phyloP scores from a whole-genome alignment of 2,113 vertebrate genomes.

The Paratilapia polleni region DNA sequence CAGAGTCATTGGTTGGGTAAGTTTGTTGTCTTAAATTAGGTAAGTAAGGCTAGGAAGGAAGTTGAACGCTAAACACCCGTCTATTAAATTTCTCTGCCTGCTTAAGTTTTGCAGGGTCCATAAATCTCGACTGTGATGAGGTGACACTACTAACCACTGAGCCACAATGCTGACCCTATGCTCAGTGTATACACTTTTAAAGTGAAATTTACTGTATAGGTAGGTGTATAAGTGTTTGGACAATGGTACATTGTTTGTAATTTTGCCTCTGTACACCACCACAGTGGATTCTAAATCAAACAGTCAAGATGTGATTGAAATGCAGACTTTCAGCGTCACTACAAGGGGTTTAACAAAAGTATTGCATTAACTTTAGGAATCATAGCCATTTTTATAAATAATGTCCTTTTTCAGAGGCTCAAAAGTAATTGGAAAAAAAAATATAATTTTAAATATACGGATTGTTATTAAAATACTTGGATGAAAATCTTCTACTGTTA shows the following conservation, averaged over 20 bases:
- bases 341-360: not conserved
- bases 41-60: not conserved
- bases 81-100: not conserved
- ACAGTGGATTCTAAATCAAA: not conserved
- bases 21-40: not conserved
- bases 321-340: not conserved
- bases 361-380: not conserved
- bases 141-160: not conserved
- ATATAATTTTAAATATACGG: not conserved
- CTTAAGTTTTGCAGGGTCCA: not conserved
- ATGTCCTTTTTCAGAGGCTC: not conserved
- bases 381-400: not conserved
- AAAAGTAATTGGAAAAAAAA: not conserved
- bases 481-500: rapidly evolving
- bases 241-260: not conserved
- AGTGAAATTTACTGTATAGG: not conserved
- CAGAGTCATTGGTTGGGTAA: not conserved
- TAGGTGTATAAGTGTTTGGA: not conserved
- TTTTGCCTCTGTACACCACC: not conserved
- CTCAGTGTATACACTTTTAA: not conserved
- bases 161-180: not conserved
- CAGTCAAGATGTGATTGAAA: not conserved
- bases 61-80: not conserved
- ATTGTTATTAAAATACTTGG: not conserved
- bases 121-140: not conserved